Base-by-base conservation (phyloP, 2,797 vertebrate genomes). In the Lagorchestes hirsutus region DNA sequence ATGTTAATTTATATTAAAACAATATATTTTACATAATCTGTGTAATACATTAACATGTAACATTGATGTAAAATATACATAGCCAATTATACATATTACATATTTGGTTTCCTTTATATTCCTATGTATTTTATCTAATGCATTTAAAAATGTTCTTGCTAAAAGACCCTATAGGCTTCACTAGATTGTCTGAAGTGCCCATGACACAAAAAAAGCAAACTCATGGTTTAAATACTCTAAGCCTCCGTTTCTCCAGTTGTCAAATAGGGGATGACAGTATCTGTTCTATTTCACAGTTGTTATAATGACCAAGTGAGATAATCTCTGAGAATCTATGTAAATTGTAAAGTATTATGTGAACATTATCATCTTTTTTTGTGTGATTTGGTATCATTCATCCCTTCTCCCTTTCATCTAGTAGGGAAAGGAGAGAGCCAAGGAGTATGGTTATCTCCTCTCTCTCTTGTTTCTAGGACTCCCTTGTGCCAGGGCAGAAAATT, bases 161-260 rank as follows among this genome's bases (percentile, higher is more conserved):
- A n/a, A n/a, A n/a, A 14, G 12, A 34, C 6, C n/a, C 22, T 4
- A 34, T 67, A 14, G 31, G 4, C 34, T 67, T 67, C 34, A 67
- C 12, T n/a, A 67, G 59, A 67, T 13, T 67, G 34, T n/a, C 4
- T 34, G 31, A 67, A 67, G 13, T 67, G 34, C 34, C 59, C 34
- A n/a, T 13, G 12, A n/a, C 59, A 67, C 31, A 34, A 16, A 67
- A 13, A 67, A n/a, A 24, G 27, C 3, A 67, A n/a, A n/a, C 0
- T 14, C 31, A n/a, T 67, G 31, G 14, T 67, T 67, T 67, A n/a
- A 8, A 10, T 24, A 58, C 29, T 92, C 18, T 27, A 3, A 55
- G 57, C 67, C 90, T 95, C n/a, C 4, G 2, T 95, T 92, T 93
- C 90, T 93, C 93, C 92, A 46, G 55, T 55, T 54, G 3, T 67